These are phyloP conservation scores for Antitype chi DNA, from an alignment of 2,888 invertebrate species.

Conservation along the genomic window DNA sequence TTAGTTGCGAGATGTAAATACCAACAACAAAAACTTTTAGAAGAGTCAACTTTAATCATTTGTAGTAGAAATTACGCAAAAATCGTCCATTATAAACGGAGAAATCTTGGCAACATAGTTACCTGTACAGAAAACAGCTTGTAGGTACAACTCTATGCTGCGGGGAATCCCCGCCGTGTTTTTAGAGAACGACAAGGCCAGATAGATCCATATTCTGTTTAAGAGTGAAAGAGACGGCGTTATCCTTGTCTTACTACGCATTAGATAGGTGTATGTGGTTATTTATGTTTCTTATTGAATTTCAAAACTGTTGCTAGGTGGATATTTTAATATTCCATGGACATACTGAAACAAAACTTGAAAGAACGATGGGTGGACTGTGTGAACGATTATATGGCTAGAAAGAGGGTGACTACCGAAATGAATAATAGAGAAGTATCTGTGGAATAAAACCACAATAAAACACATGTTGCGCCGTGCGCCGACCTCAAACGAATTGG, in stretches of 20 bases:
- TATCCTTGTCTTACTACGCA: slow-evolving; percentile 10
- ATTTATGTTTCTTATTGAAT: not conserved
- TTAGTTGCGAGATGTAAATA: not conserved
- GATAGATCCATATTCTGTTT: not conserved
- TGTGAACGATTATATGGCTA: too few relatives aligned
- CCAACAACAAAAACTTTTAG: not conserved
- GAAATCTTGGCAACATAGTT: not conserved
- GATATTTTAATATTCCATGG: not conserved
- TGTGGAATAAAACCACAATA: too few relatives aligned
- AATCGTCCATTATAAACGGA: not conserved
- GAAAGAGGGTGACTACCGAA: too few relatives aligned
- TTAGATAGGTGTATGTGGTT: not conserved
- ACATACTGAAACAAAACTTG: not conserved
- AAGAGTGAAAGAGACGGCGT: slow-evolving; percentile 37
- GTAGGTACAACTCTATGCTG: slow-evolving; percentile 31
- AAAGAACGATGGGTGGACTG: too few relatives aligned
- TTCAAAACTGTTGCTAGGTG: not conserved
- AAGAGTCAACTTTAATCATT: not conserved
- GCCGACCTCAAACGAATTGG: too few relatives aligned
- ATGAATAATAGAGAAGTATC: too few relatives aligned
- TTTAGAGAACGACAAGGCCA: slow-evolving; percentile 29
- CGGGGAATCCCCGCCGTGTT: slow-evolving; percentile 34
- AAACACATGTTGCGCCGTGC: too few relatives aligned
- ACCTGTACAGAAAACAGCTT: not conserved
- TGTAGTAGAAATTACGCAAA: not conserved